Conservation (phyloP, 2,797 vertebrate species). For the Chanos chanos region DNA sequence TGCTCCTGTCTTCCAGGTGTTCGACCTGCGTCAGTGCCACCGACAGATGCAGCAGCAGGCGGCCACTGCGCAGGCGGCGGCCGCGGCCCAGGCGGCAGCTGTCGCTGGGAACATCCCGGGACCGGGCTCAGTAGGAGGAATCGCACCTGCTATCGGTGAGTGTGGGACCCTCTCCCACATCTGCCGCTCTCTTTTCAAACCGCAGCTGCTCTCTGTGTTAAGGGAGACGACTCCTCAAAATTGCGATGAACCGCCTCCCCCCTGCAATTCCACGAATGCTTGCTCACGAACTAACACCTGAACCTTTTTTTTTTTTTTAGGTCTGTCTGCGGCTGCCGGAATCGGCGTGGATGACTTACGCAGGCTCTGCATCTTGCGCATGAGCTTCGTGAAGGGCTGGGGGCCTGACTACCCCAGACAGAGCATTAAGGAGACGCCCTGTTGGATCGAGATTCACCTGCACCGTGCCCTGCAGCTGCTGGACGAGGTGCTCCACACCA, state of each 20-base stretch:
- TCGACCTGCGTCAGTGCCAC: slow-evolving; percentile 93
- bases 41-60: slow-evolving; percentile 98
- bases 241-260: too few relatives aligned
- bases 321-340: slow-evolving; percentile 90
- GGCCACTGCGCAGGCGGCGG: slow-evolving; percentile 90
- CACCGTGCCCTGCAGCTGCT: slow-evolving; percentile 93
- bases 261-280: too few relatives aligned
- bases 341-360: slow-evolving; percentile 96
- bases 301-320: slow-evolving; percentile 54
- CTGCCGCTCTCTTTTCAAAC: not conserved
- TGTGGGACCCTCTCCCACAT: slow-evolving; percentile 29
- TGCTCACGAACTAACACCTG: too few relatives aligned
- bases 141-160: slow-evolving; percentile 96
- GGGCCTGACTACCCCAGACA: slow-evolving; percentile 93
- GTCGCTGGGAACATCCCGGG: slow-evolving; percentile 97
- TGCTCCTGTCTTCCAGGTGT: slow-evolving; percentile 75
- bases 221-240: too few relatives aligned
- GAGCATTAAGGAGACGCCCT: slow-evolving; percentile 96
- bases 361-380: slow-evolving; percentile 89
- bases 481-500: slow-evolving; percentile 97
- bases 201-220: too few relatives aligned
- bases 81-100: slow-evolving; percentile 88
- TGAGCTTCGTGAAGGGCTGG: slow-evolving; percentile 99
- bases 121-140: slow-evolving; percentile 92
- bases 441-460: slow-evolving; percentile 97